Conservation (phyloP, 2,888 invertebrate genomes). For the Oeneis ivallda region DNA sequence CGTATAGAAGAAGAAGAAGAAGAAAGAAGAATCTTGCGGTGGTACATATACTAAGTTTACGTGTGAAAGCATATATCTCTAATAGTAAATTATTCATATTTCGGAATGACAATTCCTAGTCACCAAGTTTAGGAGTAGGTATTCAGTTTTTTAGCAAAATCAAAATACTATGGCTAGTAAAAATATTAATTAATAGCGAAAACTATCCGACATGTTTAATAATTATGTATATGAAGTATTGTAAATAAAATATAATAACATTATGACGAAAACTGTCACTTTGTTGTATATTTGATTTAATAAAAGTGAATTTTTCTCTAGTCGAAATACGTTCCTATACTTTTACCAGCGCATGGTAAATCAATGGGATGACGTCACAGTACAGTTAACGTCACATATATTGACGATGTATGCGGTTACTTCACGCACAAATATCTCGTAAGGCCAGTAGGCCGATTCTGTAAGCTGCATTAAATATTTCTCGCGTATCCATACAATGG, state of each 20-base stretch:
- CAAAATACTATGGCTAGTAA: not conserved
- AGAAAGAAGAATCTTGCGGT: too few relatives aligned
- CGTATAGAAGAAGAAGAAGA: too few relatives aligned
- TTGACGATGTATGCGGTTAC: not conserved
- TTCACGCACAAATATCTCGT: too few relatives aligned
- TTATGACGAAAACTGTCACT: slow-evolving; percentile 23
- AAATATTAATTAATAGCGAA: not conserved
- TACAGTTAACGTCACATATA: not conserved
- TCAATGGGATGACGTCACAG: not conserved
- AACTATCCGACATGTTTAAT: not conserved
- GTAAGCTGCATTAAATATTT: too few relatives aligned
- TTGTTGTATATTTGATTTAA: slow-evolving; percentile 32
- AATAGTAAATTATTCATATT: slow-evolving; percentile 26
- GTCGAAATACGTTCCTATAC: not conserved
- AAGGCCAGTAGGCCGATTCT: too few relatives aligned
- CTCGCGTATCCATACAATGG: too few relatives aligned
- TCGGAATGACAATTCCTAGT: slow-evolving; percentile 15
- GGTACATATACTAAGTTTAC: too few relatives aligned
- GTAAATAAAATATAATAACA: slow-evolving; percentile 26
- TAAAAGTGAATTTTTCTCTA: slow-evolving; percentile 19
- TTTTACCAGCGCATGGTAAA: slow-evolving; percentile 4
- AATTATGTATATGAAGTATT: slow-evolving; percentile 2
- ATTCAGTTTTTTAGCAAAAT: not conserved
- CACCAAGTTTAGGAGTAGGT: slow-evolving; percentile 27
- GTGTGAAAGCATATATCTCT: too few relatives aligned